Evolutionary conservation across 2,797 vertebrate species (phyloP), one percentile per base, ranked within the genome.

Genomic region (Amniataba percoides): DNA sequence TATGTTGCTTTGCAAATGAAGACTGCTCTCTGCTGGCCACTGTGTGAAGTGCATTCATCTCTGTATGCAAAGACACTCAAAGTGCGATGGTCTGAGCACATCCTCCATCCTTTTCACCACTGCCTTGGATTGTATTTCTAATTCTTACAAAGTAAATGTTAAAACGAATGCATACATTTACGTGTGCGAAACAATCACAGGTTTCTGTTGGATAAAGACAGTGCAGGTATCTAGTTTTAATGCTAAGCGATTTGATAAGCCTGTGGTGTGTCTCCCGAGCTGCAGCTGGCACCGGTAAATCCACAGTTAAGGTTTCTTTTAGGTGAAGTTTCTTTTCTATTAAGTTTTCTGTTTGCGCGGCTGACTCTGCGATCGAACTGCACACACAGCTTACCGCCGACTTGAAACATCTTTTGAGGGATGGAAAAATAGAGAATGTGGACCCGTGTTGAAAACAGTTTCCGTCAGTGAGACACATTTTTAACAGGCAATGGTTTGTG

Each of bases 21-120:
- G 81, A 94, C 86, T 94, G 94, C 91, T 65, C 92, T 87, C 95
- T 95, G 81, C 84, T 93, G 95, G 89, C 64, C 73, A n/a, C 2
- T 57, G 16, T 42, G 31, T 53, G 76, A 83, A 74, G 2, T 84
- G 78, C 65, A 60, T 16, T 39, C 13, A 34, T 60, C 12, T 69
- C 48, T 53, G 34, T 55, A 58, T 69, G 67, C 72, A 51, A 11
- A 39, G 60, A n/a, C 6, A 36, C 42, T 53, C 43, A 53, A 1
- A 23, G 34, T 42, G 0, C 36, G 58, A 23, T 57, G 11, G 43
- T 59, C 1, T 7, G n/a, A 53, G 48, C 59, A 36, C 45, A 62
- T 36, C 21, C 34, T 42, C 31, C 21, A 40, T 72, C n/a, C 0
- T 72, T 73, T 66, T 77, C 42, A 46, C 40, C 36, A 18, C 21